Percentiles rank a stretch among this genome's conserved stretches.
Evolutionary conservation across 1,140 invertebrate species (phyloP).

Genomic region (Chrysomallon squamiferum): DNA sequence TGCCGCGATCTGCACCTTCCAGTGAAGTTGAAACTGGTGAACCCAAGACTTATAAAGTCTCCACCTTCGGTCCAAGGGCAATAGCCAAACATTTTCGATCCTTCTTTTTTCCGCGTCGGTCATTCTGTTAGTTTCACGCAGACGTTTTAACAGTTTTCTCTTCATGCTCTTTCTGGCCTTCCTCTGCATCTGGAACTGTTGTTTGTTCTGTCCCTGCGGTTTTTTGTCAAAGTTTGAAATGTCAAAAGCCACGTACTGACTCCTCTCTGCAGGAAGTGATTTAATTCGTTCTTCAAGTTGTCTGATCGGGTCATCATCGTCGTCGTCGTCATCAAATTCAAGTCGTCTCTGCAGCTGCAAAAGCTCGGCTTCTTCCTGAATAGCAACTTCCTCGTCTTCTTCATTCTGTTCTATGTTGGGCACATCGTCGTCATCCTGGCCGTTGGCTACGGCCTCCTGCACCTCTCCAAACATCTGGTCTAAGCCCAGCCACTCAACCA

Average conservation of each 20-base stretch:
- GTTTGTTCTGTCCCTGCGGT: neutral
- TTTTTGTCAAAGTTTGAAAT: neutral
- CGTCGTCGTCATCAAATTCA: too few species aligned
- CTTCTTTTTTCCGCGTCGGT: constrained; percentile 9
- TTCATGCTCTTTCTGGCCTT: constrained; percentile 11
- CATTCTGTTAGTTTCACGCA: constrained; percentile 19
- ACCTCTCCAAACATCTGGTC: constrained; percentile 1
- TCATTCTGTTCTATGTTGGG: constrained; percentile 5
- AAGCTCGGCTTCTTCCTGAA: constrained; percentile 11
- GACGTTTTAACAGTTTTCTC: constrained; percentile 15
- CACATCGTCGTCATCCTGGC: neutral
- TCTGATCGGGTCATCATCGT: too few species aligned
- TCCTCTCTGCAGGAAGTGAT: constrained; percentile 19
- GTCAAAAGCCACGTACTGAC: neutral
- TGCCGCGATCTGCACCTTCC: neutral
- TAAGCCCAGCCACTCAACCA: constrained; percentile 30
- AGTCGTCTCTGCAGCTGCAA: too few species aligned
- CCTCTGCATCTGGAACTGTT: neutral
- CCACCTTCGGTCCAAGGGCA: neutral
- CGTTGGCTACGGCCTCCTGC: neutral
- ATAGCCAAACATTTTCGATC: constrained; percentile 12
- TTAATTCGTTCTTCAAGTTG: neutral
- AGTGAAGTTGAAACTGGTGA: neutral
- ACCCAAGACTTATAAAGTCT: constrained; percentile 23
- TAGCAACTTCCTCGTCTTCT: constrained; percentile 17